A percentile compares a stretch with the other conserved stretches of the same genome.
Evolutionary conservation across 2,113 vertebrate genomes (phyloP).

Genomic region (Cheilinus undulatus): DNA sequence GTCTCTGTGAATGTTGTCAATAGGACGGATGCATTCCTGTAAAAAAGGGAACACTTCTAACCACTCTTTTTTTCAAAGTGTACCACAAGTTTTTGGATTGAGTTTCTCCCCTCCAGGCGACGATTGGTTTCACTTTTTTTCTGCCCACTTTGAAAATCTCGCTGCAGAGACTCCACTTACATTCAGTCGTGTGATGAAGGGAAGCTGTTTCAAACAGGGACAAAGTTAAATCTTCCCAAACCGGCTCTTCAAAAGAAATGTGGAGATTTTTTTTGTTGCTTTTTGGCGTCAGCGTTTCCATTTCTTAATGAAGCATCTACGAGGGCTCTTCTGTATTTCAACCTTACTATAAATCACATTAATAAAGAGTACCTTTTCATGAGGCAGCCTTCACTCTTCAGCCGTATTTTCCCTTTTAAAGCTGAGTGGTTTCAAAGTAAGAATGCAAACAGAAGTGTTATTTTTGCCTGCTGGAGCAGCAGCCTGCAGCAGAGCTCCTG

Average conservation of each 20-base stretch:
- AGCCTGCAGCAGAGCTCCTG: neutral
- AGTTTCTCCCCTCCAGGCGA: slow-evolving; percentile 3
- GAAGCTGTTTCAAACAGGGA: neutral
- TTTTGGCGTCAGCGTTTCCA: neutral
- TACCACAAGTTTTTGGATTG: neutral
- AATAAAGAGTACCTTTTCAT: neutral
- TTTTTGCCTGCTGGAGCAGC: neutral
- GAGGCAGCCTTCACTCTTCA: neutral
- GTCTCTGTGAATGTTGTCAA: too few relatives aligned
- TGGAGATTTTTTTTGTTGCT: too few relatives aligned
- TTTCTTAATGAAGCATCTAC: neutral
- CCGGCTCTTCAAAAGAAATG: neutral
- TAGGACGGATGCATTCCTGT: too few relatives aligned
- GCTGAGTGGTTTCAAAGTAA: neutral
- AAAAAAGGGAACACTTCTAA: neutral
- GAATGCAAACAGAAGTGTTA: neutral
- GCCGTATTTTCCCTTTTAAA: neutral
- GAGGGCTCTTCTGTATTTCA: too few relatives aligned
- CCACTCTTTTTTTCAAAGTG: neutral
- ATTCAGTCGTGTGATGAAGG: neutral
- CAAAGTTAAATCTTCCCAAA: neutral
- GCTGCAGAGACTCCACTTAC: neutral
- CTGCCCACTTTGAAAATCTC: neutral
- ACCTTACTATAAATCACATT: too few relatives aligned
- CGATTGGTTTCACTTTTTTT: neutral